Base-by-base conservation (phyloP, 2,888 invertebrate genomes). In the Ptychoptera albimana region DNA sequence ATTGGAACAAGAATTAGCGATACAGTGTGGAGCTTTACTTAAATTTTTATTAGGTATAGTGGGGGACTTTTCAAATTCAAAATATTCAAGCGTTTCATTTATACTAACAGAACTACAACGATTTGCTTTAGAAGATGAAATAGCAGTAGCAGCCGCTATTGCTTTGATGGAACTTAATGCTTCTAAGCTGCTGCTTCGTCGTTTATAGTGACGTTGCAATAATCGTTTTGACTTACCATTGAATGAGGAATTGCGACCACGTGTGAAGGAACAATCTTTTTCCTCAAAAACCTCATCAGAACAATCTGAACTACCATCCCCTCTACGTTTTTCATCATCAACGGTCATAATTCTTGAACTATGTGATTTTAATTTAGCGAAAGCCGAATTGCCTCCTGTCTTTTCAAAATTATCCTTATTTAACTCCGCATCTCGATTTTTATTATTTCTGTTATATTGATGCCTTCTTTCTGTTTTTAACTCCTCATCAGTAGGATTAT, bases 1-100 rank as follows among this genome's bases (percentile, higher is more conserved):
- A 66, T 74, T 70, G 71, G 71, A 74, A 69, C 71, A 64, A 66
- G 74, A 60, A 65, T 66, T 66, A 66, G 66, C 63, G 69, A 67
- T 70, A 69, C 74, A 75, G 74, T 73, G 70, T 63, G 69, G 64
- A 64, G 61, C 64, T 67, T 68, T 68, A 59, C 57, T 54, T 59
- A 57, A 23, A 23, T 23, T 3, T 23, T 23, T 3, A 14, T 23
- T 23, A 2, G 31, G 32, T 43, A 45, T n/a, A 36, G 43, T 14
- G 11, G 46, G 42, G 12, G 39, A 16, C 34, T 55, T 55, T 37
- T 56, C 61, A 57, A 70, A 72, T 57, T 72, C 71, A 60, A 68
- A 71, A 56, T 68, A 68, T 49, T 67, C 66, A 34, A 69, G 69
- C 46, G 67, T 61, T 54, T 72, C 70, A 50, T 71, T 71, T 42